These are phyloP conservation scores for Pachyramphus minor DNA, from an alignment of 2,113 vertebrate species.

Conservation along the genomic window DNA sequence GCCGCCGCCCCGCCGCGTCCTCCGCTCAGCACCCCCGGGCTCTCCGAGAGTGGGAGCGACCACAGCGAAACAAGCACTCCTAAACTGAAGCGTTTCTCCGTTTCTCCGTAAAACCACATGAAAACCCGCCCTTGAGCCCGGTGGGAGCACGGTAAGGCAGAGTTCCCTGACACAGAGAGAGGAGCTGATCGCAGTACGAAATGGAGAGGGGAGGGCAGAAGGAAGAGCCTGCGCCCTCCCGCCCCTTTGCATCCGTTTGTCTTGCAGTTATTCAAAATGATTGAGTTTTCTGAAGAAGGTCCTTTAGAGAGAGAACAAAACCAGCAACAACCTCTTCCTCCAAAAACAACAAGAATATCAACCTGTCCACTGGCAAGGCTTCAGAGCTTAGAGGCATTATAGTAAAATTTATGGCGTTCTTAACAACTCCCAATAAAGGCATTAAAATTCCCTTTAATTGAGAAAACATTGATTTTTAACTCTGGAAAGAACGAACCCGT, in stretches of 20 bases:
- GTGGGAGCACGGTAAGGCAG: not conserved
- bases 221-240: not conserved
- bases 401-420: slow-evolving; percentile 73
- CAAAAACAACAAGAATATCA: slow-evolving; percentile 31
- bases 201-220: not conserved
- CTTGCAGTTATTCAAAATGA: slow-evolving; percentile 54
- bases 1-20: not conserved
- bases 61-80: not conserved
- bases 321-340: not conserved
- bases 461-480: slow-evolving; percentile 77
- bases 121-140: not conserved
- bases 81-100: not conserved
- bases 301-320: slow-evolving; percentile 32
- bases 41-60: not conserved
- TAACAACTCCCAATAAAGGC: slow-evolving; percentile 72
- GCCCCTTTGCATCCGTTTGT: slow-evolving; percentile 40
- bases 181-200: not conserved
- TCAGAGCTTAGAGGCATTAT: slow-evolving; percentile 46
- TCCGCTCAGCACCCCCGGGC: not conserved
- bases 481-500: slow-evolving; percentile 61
- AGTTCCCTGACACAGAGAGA: not conserved
- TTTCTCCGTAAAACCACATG: not conserved
- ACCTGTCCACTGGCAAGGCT: slow-evolving; percentile 35
- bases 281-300: slow-evolving; percentile 41
- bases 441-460: slow-evolving; percentile 76